Evolutionary conservation across 2,113 vertebrate genomes (phyloP).

Genomic region (Gopherus evgoodei): DNA sequence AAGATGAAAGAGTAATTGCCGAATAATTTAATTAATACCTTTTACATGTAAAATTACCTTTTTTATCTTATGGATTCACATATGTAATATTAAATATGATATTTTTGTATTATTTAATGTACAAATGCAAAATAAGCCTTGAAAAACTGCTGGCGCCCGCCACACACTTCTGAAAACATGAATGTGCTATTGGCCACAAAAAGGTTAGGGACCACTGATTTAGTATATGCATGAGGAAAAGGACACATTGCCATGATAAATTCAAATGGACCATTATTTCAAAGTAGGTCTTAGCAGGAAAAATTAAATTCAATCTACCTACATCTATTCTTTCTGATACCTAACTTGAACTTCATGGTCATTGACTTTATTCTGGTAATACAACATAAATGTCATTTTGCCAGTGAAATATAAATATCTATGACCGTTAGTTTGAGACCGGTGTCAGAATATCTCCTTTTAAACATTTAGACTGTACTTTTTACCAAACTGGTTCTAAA

Average conservation of each 20-base stretch:
- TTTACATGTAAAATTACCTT: too few species aligned
- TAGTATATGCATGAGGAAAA: too few species aligned
- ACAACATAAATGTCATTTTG: background rate
- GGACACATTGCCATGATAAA: background rate
- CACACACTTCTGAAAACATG: too few species aligned
- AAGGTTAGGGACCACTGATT: too few species aligned
- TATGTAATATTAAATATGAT: too few species aligned
- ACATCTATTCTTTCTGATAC: background rate
- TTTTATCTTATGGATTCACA: too few species aligned
- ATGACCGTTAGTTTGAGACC: background rate
- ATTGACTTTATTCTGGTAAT: background rate
- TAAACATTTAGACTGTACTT: background rate
- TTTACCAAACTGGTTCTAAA: background rate
- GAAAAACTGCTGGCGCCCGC: too few species aligned
- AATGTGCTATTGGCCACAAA: too few species aligned
- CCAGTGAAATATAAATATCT: background rate
- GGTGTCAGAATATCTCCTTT: background rate
- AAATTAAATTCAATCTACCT: background rate
- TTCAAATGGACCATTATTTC: background rate
- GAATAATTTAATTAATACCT: too few species aligned
- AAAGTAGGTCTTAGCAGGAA: background rate
- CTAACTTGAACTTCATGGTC: background rate
- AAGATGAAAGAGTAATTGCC: too few species aligned
- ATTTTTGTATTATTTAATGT: too few species aligned
- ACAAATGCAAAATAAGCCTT: too few species aligned